Percentiles rank a stretch among this genome's conserved stretches.
phyloP scores from a whole-genome alignment of 2,888 invertebrate species.

The Apeira syringaria region DNA sequence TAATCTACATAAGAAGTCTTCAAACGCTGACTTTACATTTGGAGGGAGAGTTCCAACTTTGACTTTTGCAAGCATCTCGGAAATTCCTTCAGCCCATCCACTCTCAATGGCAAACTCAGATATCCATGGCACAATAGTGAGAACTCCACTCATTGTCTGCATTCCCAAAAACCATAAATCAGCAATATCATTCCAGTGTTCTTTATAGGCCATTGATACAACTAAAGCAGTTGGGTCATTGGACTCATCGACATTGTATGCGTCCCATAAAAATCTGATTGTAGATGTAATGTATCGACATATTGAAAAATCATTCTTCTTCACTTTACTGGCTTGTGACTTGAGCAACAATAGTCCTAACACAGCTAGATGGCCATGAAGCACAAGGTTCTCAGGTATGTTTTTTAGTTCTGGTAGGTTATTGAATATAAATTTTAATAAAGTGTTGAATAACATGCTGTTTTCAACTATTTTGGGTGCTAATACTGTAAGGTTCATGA shows the following conservation, averaged over 20 bases:
- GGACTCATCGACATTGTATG: constrained; percentile 94
- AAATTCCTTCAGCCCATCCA: constrained; percentile 96
- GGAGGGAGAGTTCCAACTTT: constrained; percentile 91
- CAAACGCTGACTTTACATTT: constrained; percentile 94
- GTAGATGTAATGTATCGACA: constrained; percentile 95
- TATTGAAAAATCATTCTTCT: constrained; percentile 94
- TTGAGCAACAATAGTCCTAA: constrained; percentile 92
- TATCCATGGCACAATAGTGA: constrained; percentile 93
- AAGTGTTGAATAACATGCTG: constrained; percentile 89
- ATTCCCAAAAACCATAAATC: constrained; percentile 97
- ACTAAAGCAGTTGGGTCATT: constrained; percentile 92
- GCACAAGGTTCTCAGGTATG: constrained; percentile 91
- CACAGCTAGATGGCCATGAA: constrained; percentile 93
- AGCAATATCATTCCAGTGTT: constrained; percentile 94
- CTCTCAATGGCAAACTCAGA: constrained; percentile 96
- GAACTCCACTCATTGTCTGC: constrained; percentile 94
- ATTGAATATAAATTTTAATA: constrained; percentile 93
- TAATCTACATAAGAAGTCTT: constrained; percentile 93
- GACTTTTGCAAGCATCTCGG: constrained; percentile 91
- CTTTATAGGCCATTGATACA: constrained; percentile 93
- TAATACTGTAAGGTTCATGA: constrained; percentile 96
- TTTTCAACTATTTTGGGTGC: constrained; percentile 93
- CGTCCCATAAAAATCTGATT: constrained; percentile 96
- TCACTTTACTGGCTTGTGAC: constrained; percentile 91
- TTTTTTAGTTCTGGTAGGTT: constrained; percentile 93